These are phyloP conservation scores for Caenorhabditis macrosperma DNA, from an alignment of 2,888 invertebrate genomes.

Conservation along the genomic window DNA sequence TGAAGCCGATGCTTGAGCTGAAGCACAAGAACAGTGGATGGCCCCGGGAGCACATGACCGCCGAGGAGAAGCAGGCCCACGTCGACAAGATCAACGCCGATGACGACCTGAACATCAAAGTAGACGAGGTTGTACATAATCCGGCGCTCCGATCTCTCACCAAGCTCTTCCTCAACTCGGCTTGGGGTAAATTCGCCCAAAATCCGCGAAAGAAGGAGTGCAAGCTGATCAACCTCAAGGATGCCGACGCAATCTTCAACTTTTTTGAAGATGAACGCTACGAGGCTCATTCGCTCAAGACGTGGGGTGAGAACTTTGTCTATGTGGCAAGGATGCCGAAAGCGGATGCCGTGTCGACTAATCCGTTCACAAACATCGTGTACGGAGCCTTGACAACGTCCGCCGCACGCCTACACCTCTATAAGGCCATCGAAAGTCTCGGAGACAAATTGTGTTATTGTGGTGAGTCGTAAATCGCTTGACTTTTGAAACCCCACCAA, in stretches of 20 bases:
- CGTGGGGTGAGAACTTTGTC: not conserved
- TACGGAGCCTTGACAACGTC: conserved; percentile 13
- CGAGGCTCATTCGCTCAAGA: not conserved
- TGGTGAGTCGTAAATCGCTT: too few relatives aligned
- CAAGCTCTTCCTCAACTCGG: conserved; percentile 17
- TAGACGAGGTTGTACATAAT: not conserved
- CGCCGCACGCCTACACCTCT: not conserved
- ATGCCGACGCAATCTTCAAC: not conserved
- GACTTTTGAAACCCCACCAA: too few relatives aligned
- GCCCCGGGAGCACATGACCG: not conserved
- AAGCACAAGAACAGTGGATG: conserved; percentile 9
- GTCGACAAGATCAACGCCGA: not conserved
- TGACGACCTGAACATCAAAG: not conserved
- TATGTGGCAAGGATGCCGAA: not conserved
- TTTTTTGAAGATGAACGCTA: conserved; percentile 10
- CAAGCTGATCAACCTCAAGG: not conserved
- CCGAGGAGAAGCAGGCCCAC: not conserved
- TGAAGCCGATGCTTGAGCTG: conserved; percentile 1
- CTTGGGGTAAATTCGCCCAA: conserved; percentile 25
- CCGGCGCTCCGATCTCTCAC: not conserved
- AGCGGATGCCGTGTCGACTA: not conserved
- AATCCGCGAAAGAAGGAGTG: not conserved
- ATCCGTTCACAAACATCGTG: not conserved
- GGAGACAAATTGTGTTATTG: conserved; percentile 5
- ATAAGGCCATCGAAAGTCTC: not conserved